phyloP scores from a whole-genome alignment of 2,888 invertebrate genomes.

The Sphecodes monilicornis region DNA sequence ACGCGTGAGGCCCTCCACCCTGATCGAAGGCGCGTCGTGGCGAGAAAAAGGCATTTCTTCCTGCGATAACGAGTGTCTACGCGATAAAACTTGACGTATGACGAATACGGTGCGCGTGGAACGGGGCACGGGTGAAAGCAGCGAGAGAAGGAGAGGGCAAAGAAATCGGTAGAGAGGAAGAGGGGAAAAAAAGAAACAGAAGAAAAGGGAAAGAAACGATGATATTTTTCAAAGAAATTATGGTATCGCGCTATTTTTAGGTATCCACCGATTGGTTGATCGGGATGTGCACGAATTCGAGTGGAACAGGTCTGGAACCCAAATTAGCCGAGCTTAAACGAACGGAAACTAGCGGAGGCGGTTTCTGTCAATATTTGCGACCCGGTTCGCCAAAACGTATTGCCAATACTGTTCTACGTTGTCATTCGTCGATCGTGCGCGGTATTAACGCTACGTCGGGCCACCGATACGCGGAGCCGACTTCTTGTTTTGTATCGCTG shows the following conservation, averaged over 20 bases:
- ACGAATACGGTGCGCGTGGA: slow-evolving; percentile 32
- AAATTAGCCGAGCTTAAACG: slow-evolving; percentile 52
- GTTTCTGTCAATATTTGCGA: slow-evolving; percentile 44
- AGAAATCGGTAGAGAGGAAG: background rate
- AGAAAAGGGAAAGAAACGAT: slow-evolving; percentile 28
- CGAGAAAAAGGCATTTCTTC: slow-evolving; percentile 2
- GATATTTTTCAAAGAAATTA: slow-evolving; percentile 55
- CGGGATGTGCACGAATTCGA: slow-evolving; percentile 52
- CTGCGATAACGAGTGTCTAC: slow-evolving; percentile 19
- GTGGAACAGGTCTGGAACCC: slow-evolving; percentile 62
- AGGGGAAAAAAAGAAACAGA: background rate
- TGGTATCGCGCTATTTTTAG: slow-evolving; percentile 63
- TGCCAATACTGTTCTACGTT: slow-evolving; percentile 19
- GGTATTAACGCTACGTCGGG: background rate
- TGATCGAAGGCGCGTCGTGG: background rate
- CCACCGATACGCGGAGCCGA: background rate
- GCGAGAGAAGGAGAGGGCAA: slow-evolving; percentile 6
- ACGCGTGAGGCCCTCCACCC: slow-evolving; percentile 7
- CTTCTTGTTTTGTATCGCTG: background rate
- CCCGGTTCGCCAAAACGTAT: slow-evolving; percentile 34
- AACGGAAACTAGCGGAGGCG: slow-evolving; percentile 7
- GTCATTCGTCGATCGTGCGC: slow-evolving; percentile 42
- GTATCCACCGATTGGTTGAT: slow-evolving; percentile 50
- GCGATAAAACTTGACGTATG: slow-evolving; percentile 46
- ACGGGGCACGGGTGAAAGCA: slow-evolving; percentile 27